Base-by-base conservation (phyloP, 2,113 vertebrate species). In the Colossoma macropomum region DNA sequence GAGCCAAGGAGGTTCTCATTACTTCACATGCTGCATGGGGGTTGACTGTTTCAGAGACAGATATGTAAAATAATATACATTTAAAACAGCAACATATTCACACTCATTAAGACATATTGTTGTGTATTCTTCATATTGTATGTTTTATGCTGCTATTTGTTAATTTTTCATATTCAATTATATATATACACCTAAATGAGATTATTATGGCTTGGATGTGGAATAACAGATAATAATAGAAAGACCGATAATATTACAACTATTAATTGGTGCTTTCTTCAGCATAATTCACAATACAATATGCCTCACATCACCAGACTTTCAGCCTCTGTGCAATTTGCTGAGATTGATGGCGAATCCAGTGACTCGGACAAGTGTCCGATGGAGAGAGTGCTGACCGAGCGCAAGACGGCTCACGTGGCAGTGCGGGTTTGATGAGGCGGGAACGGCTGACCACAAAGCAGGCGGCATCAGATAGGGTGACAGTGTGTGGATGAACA, bases 401-500 rank as follows among this genome's bases (percentile, higher is more conserved):
- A 78, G 75, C 82, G 69, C 34, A 62, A 38, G 68, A 72, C 59
- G 38, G 41, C 13, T 21, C 19, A 32, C 23, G 63, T 50, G 32
- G 45, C 78, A 72, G 69, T 25, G 28, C 45, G 28, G 17, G 72
- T 21, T 71, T 74, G 75, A 77, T 77, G 75, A 75, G 74, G 54
- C 27, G 4, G 82, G 68, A 81, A 69, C 28, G 72, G 27, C 87
- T 93, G 92, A 92, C 93, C 92, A 90, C 85, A 82, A 75, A 79
- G 79, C 62, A 83, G 70, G 74, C 76, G 28, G 63, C 89, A 98
- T 98, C 96, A 95, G 96, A 97, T 97, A 96, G 70, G 79, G 82
- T 89, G 87, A 94, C 94, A 95, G 91, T 94, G 92, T 87, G 90
- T 87, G 89, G 90, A 92, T 92, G 95, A 97, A 98, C 97, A 97